A percentile compares a stretch with the other conserved stretches of the same genome.
Conservation (phyloP, 2,797 vertebrate species). For the Heteromormyrus szaboi region DNA sequence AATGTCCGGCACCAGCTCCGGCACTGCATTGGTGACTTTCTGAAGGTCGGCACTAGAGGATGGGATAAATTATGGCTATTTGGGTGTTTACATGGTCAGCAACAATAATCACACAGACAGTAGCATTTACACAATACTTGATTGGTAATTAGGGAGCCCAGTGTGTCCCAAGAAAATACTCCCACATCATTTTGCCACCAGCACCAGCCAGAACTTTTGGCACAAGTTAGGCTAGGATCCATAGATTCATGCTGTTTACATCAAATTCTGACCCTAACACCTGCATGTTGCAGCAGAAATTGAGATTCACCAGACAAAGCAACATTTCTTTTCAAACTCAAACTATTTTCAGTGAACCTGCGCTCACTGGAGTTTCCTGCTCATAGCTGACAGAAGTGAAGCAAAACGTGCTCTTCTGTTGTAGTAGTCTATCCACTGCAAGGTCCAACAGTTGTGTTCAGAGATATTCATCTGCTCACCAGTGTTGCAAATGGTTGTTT, state of each 20-base stretch:
- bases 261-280: not conserved
- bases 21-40: not conserved
- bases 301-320: not conserved
- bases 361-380: too few species aligned
- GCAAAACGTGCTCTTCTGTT: not conserved
- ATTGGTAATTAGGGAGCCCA: not conserved
- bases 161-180: not conserved
- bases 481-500: not conserved
- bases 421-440: not conserved
- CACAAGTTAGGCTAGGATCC: not conserved
- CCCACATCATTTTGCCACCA: not conserved
- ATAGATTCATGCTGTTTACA: not conserved
- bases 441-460: not conserved
- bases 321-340: not conserved
- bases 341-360: too few species aligned
- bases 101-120: not conserved
- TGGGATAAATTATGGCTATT: not conserved
- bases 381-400: too few species aligned
- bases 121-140: not conserved
- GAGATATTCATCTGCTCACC: not conserved
- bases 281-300: not conserved
- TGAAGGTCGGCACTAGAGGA: not conserved
- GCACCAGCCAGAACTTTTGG: not conserved
- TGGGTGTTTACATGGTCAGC: not conserved
- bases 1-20: too few species aligned